Conservation (phyloP, 2,888 invertebrate genomes). For the Eueremaeus valkanovi region DNA sequence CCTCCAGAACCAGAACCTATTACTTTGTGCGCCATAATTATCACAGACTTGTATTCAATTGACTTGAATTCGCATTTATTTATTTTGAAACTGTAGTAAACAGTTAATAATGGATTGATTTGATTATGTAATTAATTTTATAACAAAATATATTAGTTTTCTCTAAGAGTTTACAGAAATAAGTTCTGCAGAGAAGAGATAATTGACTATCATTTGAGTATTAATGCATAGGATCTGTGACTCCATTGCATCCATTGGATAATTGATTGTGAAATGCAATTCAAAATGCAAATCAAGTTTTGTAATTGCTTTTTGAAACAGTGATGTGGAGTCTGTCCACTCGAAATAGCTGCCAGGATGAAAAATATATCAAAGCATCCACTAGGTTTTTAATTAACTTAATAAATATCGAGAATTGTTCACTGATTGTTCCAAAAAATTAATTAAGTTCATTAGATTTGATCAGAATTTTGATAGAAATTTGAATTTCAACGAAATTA, state of each 20-base stretch:
- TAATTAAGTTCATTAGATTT: too few relatives aligned
- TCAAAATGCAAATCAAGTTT: slow-evolving; percentile 9
- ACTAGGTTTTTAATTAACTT: too few relatives aligned
- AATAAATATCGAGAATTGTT: too few relatives aligned
- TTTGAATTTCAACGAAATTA: too few relatives aligned
- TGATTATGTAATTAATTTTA: slow-evolving; percentile 26
- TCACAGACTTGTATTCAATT: background rate
- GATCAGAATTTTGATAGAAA: too few relatives aligned
- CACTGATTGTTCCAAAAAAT: too few relatives aligned
- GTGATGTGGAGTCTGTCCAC: too few relatives aligned
- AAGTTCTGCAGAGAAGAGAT: background rate
- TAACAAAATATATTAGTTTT: background rate
- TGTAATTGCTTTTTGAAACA: background rate
- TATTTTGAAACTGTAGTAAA: slow-evolving; percentile 20
- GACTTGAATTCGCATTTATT: background rate
- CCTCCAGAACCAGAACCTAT: background rate
- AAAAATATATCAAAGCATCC: too few relatives aligned
- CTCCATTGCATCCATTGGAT: background rate
- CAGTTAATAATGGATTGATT: slow-evolving; percentile 32
- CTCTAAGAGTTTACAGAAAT: background rate
- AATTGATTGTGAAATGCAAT: slow-evolving; percentile 21
- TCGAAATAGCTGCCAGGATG: too few relatives aligned
- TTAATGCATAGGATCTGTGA: background rate
- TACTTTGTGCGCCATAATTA: background rate
- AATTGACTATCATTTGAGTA: background rate